Conservation (phyloP, 2,888 invertebrate genomes). For the Hirtodrosophila duncani region DNA sequence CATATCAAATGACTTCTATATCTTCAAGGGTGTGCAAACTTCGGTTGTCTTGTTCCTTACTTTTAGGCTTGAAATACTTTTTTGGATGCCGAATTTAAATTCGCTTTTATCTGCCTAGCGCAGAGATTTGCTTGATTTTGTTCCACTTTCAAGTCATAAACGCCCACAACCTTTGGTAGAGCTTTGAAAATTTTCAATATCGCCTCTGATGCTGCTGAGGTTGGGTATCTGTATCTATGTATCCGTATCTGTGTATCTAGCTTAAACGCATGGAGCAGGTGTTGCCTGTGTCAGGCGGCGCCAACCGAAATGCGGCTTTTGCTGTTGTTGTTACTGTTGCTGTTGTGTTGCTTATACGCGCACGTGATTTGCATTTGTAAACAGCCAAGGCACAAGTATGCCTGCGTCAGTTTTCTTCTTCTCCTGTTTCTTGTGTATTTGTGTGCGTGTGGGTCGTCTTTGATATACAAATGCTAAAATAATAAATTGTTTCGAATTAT, state of each 20-base stretch:
- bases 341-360: slow-evolving; percentile 54
- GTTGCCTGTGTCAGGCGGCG: slow-evolving; percentile 36
- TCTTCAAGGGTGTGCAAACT: no score
- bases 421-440: not conserved
- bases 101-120: slow-evolving; percentile 33
- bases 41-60: no score
- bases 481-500: slow-evolving; percentile 72
- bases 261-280: slow-evolving; percentile 49
- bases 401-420: slow-evolving; percentile 11
- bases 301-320: slow-evolving; percentile 14
- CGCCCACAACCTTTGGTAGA: slow-evolving; percentile 3
- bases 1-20: no score
- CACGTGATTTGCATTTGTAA: slow-evolving; percentile 70
- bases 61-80: no score
- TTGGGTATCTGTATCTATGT: slow-evolving; percentile 17
- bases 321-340: slow-evolving; percentile 23
- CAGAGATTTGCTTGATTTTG: slow-evolving; percentile 34
- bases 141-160: slow-evolving; percentile 28
- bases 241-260: slow-evolving; percentile 32
- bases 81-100: no score
- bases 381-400: slow-evolving; percentile 31
- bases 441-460: slow-evolving; percentile 16
- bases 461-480: slow-evolving; percentile 68
- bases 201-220: slow-evolving; percentile 16
- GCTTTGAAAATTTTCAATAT: slow-evolving; percentile 50